Conservation (phyloP, 1,140 invertebrate genomes). For the Drosophila gunungcola region DNA sequence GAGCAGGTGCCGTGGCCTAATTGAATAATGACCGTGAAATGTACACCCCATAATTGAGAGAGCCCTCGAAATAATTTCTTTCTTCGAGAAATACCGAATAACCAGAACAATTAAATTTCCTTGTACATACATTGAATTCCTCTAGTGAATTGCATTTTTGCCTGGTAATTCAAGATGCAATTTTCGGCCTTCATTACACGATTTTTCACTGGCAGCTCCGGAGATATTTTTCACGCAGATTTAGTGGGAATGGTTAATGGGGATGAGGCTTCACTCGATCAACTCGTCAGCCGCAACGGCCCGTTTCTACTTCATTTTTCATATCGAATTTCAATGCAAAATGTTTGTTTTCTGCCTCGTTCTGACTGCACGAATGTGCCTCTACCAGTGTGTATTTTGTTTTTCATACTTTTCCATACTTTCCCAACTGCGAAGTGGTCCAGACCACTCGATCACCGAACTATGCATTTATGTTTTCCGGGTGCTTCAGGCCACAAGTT, state of each 20-base stretch:
- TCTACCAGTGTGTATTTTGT: constrained; percentile 16
- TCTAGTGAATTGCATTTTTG: constrained; percentile 13
- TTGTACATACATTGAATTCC: constrained; percentile 1
- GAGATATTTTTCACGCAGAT: constrained; percentile 49
- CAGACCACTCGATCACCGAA: constrained; percentile 45
- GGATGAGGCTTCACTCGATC: constrained; percentile 51
- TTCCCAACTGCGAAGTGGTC: constrained; percentile 30
- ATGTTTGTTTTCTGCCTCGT: constrained; percentile 22
- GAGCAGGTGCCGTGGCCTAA: background rate
- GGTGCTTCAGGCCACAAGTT: constrained; percentile 55
- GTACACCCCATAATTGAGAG: constrained; percentile 7
- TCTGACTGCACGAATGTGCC: constrained; percentile 14
- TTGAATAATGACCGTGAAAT: background rate
- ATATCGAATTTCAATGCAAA: constrained; percentile 80
- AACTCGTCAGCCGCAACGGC: constrained; percentile 44
- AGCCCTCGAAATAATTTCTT: background rate
- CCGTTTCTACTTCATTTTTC: constrained; percentile 69
- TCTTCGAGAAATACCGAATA: background rate
- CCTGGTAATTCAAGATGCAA: constrained; percentile 61
- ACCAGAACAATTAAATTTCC: constrained; percentile 9
- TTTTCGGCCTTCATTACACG: constrained; percentile 62
- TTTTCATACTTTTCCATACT: constrained; percentile 40
- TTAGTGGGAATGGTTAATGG: constrained; percentile 39
- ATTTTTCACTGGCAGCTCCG: constrained; percentile 37
- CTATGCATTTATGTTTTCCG: constrained; percentile 60